These are phyloP conservation scores for Lamprologus lemairii DNA, from an alignment of 2,113 vertebrate genomes.

Conservation along the genomic window DNA sequence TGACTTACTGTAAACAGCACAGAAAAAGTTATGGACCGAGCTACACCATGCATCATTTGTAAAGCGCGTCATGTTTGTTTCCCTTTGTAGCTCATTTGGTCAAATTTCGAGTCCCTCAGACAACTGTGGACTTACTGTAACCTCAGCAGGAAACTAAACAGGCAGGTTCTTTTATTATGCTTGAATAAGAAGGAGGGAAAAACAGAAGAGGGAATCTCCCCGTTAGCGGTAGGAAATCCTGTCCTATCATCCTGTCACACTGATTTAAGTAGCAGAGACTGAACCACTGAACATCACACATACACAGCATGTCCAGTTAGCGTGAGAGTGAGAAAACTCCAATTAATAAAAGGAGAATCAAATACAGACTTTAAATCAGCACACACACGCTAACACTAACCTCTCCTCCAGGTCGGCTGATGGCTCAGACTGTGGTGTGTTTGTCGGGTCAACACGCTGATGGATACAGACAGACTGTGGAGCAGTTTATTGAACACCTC, in stretches of 20 bases:
- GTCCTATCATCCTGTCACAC: slow-evolving; percentile 5
- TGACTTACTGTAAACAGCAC: accelerated
- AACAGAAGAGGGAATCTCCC: neutral
- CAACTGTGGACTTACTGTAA: neutral
- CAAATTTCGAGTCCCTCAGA: accelerated
- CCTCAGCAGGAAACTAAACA: neutral
- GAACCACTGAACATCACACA: neutral
- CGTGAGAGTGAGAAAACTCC: neutral
- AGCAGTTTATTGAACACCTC: neutral
- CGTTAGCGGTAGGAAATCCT: slow-evolving; percentile 19
- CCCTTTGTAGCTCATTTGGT: neutral
- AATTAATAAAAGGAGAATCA: neutral
- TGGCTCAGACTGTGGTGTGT: neutral
- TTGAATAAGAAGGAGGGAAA: neutral
- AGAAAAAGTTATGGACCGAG: neutral
- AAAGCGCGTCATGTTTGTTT: neutral
- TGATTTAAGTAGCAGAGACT: neutral
- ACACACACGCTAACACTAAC: neutral
- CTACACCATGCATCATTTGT: neutral
- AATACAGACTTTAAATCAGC: neutral
- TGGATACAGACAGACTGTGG: neutral
- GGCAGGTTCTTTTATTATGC: neutral
- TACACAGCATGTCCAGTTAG: neutral
- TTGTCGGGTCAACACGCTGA: slow-evolving; percentile 8
- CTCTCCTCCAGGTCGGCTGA: neutral